Conservation (phyloP, 2,888 invertebrate species). For the Hydrotaea cyrtoneurina region DNA sequence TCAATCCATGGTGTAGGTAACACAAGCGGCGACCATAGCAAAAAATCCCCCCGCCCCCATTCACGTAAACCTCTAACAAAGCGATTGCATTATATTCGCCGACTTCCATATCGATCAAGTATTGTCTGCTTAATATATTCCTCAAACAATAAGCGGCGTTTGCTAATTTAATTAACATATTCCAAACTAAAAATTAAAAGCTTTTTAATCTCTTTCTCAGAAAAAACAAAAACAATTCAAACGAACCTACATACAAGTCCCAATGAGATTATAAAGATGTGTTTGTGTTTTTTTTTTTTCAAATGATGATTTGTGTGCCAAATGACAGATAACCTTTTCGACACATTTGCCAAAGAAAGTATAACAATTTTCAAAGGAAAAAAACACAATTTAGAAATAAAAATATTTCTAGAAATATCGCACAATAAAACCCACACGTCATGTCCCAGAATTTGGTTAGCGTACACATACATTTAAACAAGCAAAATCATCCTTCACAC, state of each 20-base stretch:
- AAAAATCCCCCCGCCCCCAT: no score
- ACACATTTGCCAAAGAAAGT: constrained; percentile 28
- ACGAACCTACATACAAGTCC: background rate
- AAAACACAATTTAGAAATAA: background rate
- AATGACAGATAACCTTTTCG: constrained; percentile 59
- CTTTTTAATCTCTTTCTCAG: constrained; percentile 31
- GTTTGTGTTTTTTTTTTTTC: background rate
- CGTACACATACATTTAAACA: background rate
- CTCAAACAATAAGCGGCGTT: background rate
- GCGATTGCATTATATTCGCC: no score
- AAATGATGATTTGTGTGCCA: background rate
- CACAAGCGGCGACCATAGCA: no score
- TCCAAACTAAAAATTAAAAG: constrained; percentile 28
- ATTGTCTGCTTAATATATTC: background rate
- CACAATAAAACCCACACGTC: constrained; percentile 24
- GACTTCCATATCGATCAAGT: background rate
- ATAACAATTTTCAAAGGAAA: background rate
- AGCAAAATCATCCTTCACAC: constrained; percentile 30
- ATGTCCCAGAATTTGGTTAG: background rate
- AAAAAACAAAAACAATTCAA: constrained; percentile 32
- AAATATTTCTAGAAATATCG: constrained; percentile 29
- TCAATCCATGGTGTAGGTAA: no score
- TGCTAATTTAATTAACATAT: constrained; percentile 60
- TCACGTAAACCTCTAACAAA: no score
- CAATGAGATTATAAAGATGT: constrained; percentile 26